phyloP scores from a whole-genome alignment of 2,888 invertebrate species.

The Leptinotarsa peninsularis region DNA sequence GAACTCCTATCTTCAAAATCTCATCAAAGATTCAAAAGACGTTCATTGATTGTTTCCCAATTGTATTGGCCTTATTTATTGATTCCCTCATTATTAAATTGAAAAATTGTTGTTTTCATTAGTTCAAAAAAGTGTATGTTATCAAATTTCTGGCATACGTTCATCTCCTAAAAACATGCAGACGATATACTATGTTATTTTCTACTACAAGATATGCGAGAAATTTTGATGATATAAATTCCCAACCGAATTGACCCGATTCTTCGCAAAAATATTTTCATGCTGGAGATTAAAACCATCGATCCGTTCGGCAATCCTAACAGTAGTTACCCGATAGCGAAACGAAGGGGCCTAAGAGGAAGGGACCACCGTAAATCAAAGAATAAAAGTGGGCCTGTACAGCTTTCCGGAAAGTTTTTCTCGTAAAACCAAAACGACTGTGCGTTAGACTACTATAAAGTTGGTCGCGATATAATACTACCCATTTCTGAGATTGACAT shows the following conservation, averaged over 20 bases:
- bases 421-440: slow-evolving; percentile 50
- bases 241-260: slow-evolving; percentile 1
- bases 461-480: slow-evolving; percentile 52
- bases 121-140: too few relatives aligned
- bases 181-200: background rate
- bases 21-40: too few relatives aligned
- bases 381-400: slow-evolving; percentile 40
- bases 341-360: slow-evolving; percentile 22
- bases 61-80: too few relatives aligned
- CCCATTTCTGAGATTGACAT: slow-evolving; percentile 61
- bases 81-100: too few relatives aligned
- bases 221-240: slow-evolving; percentile 3
- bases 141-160: too few relatives aligned
- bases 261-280: slow-evolving; percentile 11
- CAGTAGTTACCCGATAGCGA: slow-evolving; percentile 15
- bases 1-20: too few relatives aligned
- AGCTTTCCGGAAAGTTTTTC: slow-evolving; percentile 37
- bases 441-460: slow-evolving; percentile 56
- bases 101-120: too few relatives aligned
- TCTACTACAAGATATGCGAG: background rate
- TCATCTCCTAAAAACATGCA: too few relatives aligned
- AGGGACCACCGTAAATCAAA: slow-evolving; percentile 40
- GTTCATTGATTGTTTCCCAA: too few relatives aligned
- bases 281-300: slow-evolving; percentile 25
- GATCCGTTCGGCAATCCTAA: slow-evolving; percentile 17